A percentile compares a stretch with the other conserved stretches of the same genome.
These are phyloP conservation scores for Saxicola maurus DNA, from an alignment of 2,797 vertebrate genomes.

Conservation along the genomic window DNA sequence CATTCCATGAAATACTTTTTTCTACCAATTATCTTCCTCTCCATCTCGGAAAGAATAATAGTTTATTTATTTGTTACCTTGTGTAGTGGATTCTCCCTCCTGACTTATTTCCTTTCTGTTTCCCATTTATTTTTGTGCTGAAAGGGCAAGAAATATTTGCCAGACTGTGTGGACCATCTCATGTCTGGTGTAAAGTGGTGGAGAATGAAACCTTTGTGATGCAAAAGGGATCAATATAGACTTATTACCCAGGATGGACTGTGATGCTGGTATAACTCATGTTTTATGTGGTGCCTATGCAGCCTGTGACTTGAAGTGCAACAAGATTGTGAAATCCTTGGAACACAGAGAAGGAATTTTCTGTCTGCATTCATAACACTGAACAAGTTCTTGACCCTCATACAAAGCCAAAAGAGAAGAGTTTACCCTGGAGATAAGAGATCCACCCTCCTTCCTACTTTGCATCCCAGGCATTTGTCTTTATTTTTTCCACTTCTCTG, in stretches of 20 bases:
- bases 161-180: background rate
- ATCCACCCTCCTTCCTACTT: background rate
- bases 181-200: background rate
- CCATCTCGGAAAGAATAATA: background rate
- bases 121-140: background rate
- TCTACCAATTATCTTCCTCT: background rate
- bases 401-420: background rate
- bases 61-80: background rate
- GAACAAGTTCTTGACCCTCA: background rate
- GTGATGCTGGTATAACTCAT: background rate
- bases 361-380: background rate
- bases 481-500: background rate
- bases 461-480: background rate
- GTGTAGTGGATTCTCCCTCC: rapidly evolving
- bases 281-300: background rate
- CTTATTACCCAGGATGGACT: background rate
- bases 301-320: background rate
- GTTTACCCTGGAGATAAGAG: background rate
- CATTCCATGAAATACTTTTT: background rate
- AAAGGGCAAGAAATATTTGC: background rate
- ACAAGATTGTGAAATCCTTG: background rate
- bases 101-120: background rate
- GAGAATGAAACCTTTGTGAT: background rate
- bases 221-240: background rate
- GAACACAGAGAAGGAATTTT: background rate